Percentiles rank a stretch among this genome's conserved stretches.
phyloP scores from a whole-genome alignment of 2,888 invertebrate species.

The Ypsolopha sequella region DNA sequence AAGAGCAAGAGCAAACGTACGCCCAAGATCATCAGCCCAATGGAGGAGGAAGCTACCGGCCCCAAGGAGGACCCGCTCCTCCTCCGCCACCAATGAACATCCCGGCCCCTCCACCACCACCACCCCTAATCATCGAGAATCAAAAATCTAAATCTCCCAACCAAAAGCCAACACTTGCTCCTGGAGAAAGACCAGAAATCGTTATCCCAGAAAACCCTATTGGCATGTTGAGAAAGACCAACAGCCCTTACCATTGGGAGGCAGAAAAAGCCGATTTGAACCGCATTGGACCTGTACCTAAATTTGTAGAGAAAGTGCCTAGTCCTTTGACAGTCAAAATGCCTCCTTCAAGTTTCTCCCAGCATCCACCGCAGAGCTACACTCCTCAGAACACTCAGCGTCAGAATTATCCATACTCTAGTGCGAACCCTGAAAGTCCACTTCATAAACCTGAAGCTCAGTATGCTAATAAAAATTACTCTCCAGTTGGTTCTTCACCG shows the following conservation, averaged over 20 bases:
- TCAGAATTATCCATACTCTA: conserved; percentile 27
- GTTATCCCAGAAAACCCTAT: conserved; percentile 82
- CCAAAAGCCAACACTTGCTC: conserved; percentile 50
- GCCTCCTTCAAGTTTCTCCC: conserved; percentile 45
- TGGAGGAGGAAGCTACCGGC: conserved; percentile 29
- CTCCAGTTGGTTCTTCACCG: conserved; percentile 43
- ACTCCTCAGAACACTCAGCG: conserved; percentile 35
- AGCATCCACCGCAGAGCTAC: conserved; percentile 51
- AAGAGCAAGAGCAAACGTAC: conserved; percentile 62
- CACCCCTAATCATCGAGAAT: conserved; percentile 69
- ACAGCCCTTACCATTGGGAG: conserved; percentile 76
- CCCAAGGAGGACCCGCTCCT: conserved; percentile 45
- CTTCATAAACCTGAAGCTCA: conserved; percentile 60
- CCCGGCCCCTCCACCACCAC: conserved; percentile 70
- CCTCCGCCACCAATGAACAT: conserved; percentile 56
- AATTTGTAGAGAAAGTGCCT: conserved; percentile 56
- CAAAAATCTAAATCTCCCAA: conserved; percentile 64
- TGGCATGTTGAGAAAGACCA: conserved; percentile 76
- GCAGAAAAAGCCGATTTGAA: conserved; percentile 69
- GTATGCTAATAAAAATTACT: conserved; percentile 49
- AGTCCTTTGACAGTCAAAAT: conserved; percentile 61
- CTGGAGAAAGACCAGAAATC: conserved; percentile 78
- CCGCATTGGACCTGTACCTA: conserved; percentile 56
- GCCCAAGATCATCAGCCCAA: conserved; percentile 20
- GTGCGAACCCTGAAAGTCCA: conserved; percentile 55